phyloP scores from a whole-genome alignment of 2,113 vertebrate genomes.

The Trematocara zebra region DNA sequence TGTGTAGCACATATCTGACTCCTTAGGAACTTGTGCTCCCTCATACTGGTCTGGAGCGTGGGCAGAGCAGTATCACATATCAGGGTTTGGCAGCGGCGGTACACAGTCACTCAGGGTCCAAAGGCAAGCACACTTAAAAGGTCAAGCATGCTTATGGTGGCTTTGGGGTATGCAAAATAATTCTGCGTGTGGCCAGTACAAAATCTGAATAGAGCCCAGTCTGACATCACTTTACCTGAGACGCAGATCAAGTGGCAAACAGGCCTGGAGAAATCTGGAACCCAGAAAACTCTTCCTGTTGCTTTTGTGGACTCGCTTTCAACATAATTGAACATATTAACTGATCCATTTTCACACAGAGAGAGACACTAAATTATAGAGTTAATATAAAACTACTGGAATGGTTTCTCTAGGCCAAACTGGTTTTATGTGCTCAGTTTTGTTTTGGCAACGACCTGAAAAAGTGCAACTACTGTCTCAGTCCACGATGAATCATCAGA shows the following conservation, averaged over 20 bases:
- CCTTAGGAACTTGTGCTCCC: conserved; percentile 18
- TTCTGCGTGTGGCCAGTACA: neutral
- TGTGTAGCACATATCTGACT: conserved; percentile 4
- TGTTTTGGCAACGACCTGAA: neutral
- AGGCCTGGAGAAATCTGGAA: neutral
- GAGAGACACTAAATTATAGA: neutral
- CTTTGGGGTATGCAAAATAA: neutral
- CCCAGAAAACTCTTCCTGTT: neutral
- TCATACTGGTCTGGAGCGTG: neutral
- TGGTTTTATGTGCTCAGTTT: neutral
- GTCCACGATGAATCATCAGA: neutral
- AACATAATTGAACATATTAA: neutral
- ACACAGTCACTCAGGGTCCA: neutral
- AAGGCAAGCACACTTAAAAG: neutral
- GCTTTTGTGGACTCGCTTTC: neutral
- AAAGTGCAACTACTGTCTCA: neutral
- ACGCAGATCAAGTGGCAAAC: neutral
- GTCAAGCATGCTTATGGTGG: neutral
- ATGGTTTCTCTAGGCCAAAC: neutral
- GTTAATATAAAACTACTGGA: neutral
- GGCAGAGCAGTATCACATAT: conserved; percentile 25
- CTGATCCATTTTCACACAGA: neutral
- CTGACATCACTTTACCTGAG: accelerated
- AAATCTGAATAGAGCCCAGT: neutral
- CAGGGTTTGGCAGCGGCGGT: accelerated